Conservation (phyloP, 2,797 vertebrate genomes). For the Neoniphon sammara region DNA sequence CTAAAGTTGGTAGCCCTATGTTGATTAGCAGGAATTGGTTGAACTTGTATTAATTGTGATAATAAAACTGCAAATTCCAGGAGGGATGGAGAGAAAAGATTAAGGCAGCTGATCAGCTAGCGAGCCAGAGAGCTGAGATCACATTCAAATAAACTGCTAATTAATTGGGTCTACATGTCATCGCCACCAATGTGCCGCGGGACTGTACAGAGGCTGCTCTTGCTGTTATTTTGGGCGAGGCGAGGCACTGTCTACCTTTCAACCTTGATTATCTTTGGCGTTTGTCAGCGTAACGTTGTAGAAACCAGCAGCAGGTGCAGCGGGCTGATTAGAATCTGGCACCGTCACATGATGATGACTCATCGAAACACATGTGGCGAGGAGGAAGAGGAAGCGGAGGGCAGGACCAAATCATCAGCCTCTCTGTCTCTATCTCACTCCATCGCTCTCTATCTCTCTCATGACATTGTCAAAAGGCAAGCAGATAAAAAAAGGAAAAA, state of each 20-base stretch:
- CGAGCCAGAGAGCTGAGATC: conserved; percentile 21
- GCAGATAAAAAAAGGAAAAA: conserved; percentile 50
- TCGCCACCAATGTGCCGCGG: conserved; percentile 25
- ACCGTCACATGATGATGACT: conserved; percentile 71
- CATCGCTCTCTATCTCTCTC: conserved; percentile 53
- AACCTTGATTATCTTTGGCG: conserved; percentile 68
- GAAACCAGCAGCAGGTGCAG: conserved; percentile 70
- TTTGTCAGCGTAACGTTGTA: conserved; percentile 63
- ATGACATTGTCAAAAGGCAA: conserved; percentile 71
- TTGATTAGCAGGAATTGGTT: background rate
- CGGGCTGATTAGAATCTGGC: conserved; percentile 73
- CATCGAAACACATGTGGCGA: conserved; percentile 62
- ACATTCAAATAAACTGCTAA: conserved; percentile 45
- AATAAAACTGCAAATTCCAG: no score
- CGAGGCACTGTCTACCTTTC: conserved; percentile 55
- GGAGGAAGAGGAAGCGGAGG: conserved; percentile 68
- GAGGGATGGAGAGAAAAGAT: background rate
- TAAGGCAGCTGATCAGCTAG: conserved; percentile 8
- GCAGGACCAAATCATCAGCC: conserved; percentile 57
- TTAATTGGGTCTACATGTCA: conserved; percentile 45
- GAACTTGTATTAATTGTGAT: background rate
- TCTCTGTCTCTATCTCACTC: conserved; percentile 32
- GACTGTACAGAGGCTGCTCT: conserved; percentile 15
- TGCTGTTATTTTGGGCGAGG: conserved; percentile 45
- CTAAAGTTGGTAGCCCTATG: no score